Evolutionary conservation across 2,888 invertebrate species (phyloP), one percentile per base, ranked within the genome.

Genomic region (Clostera curtula): DNA sequence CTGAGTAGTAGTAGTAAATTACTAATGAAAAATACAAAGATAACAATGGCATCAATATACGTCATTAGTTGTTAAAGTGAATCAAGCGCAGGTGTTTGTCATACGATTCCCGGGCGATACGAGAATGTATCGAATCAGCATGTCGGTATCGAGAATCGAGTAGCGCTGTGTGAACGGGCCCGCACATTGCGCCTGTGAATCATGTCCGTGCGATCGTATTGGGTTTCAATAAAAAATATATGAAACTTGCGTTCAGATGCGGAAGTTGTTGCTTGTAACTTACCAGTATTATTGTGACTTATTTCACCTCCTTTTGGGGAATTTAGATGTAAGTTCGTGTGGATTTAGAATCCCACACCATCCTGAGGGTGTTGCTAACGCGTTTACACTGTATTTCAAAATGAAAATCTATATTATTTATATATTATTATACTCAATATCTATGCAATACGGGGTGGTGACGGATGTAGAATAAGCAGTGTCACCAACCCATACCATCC

Each of bases 91-190:
- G 70, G 67, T 76, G 74, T 70, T 62, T 59, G 74, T 60, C 62
- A 75, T 50, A 41, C 50, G 73, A 76, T 41, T 51, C 68, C 49
- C 25, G 45, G 34, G 27, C 44, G 43, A 41, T 36, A 32, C 36
- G 56, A 57, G 75, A 77, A 79, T 77, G 68, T 54, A 45, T 46
- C 35, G 40, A 49, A 54, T 77, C 76, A 74, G 75, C 79, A 40
- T 25, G 31, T 36, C 31, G 36, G 49, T 76, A 68, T 59, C 60
- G 57, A 54, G 75, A 76, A 76, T 37, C 43, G 50, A 43, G 36
- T 27, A 10, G 22, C 19, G 16, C 40, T 58, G 53, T 63, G 71
- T 64, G 67, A 67, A 67, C 55, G 28, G 24, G 51, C 38, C 52
- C 50, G 49, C 56, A 50, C 49, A 49, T 43, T 37, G 33, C 24